Percentiles rank a stretch among this genome's conserved stretches.
Evolutionary conservation across 2,888 invertebrate species (phyloP).

Genomic region (Eumerus sabulonum): DNA sequence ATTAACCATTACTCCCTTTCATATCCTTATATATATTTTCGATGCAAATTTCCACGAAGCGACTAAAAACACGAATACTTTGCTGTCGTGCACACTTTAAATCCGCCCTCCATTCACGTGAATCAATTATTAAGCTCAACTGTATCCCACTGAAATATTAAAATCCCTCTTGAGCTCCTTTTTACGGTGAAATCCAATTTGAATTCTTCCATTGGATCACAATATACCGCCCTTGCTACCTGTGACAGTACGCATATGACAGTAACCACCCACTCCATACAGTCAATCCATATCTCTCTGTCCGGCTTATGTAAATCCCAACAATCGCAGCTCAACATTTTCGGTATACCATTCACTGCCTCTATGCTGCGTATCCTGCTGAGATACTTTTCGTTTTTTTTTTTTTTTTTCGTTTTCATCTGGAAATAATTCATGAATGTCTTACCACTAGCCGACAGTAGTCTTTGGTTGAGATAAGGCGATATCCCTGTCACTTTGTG

Average conservation of each 20-base stretch:
- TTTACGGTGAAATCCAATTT: slow-evolving; percentile 44
- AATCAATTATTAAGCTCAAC: not conserved
- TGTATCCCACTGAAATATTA: slow-evolving; percentile 43
- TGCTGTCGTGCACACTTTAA: not conserved
- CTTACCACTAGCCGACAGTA: slow-evolving; percentile 18
- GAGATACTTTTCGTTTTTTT: slow-evolving; percentile 16
- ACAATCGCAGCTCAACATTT: slow-evolving; percentile 19
- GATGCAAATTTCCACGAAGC: too few species aligned
- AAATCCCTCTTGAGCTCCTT: slow-evolving; percentile 23
- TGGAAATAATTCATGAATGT: slow-evolving; percentile 32
- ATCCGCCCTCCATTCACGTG: not conserved
- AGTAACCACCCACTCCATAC: too few species aligned
- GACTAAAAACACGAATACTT: not conserved
- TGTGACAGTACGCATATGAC: slow-evolving; percentile 25
- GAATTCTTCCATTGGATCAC: slow-evolving; percentile 29
- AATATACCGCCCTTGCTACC: slow-evolving; percentile 7
- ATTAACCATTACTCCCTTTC: too few species aligned
- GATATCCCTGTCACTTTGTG: slow-evolving; percentile 13
- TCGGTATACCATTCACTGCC: slow-evolving; percentile 2
- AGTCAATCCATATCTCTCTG: not conserved
- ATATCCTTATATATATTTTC: too few species aligned
- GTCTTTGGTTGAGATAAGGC: not conserved
- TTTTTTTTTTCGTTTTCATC: not conserved
- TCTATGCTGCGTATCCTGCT: slow-evolving; percentile 8
- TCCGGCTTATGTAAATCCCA: slow-evolving; percentile 45